A percentile compares a stretch with the other conserved stretches of the same genome.
phyloP scores from a whole-genome alignment of 2,797 vertebrate species.

The Craterocephalus amniculus region DNA sequence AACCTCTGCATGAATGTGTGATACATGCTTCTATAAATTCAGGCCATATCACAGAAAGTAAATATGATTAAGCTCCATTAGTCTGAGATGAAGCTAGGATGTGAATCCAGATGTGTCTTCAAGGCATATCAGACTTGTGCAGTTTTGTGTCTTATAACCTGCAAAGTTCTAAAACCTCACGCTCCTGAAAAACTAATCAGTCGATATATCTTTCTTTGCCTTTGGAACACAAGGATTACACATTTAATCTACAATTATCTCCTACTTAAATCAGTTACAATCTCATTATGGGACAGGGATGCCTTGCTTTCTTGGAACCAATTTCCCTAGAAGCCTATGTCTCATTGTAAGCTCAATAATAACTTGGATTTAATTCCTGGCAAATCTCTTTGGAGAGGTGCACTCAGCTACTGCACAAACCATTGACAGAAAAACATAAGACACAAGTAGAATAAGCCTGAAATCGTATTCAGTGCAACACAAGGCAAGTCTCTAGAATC shows the following conservation, averaged over 20 bases:
- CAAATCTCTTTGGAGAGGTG: slow-evolving; percentile 47
- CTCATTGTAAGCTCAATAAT: slow-evolving; percentile 31
- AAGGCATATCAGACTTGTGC: slow-evolving; percentile 27
- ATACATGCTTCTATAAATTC: slow-evolving; percentile 33
- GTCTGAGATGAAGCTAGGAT: slow-evolving; percentile 30
- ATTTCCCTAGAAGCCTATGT: slow-evolving; percentile 38
- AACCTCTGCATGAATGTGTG: slow-evolving; percentile 15
- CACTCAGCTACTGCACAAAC: slow-evolving; percentile 13
- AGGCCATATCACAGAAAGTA: slow-evolving; percentile 22
- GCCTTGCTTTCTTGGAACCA: slow-evolving; percentile 35
- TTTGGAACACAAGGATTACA: slow-evolving; percentile 70
- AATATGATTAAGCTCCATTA: slow-evolving; percentile 30
- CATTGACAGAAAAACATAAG: slow-evolving; percentile 2
- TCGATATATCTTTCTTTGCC: slow-evolving; percentile 54
- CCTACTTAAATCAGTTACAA: slow-evolving; percentile 70
- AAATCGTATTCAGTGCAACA: slow-evolving; percentile 8
- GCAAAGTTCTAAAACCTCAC: slow-evolving; percentile 44
- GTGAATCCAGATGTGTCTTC: slow-evolving; percentile 39
- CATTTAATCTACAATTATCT: slow-evolving; percentile 72
- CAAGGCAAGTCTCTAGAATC: neutral
- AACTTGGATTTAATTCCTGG: slow-evolving; percentile 44
- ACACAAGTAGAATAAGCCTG: neutral
- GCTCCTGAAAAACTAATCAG: slow-evolving; percentile 56
- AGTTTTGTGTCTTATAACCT: slow-evolving; percentile 49
- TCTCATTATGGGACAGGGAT: slow-evolving; percentile 61